Percentiles rank a stretch among this genome's conserved stretches.
phyloP scores from a whole-genome alignment of 2,113 vertebrate genomes.

The Rhinoptilus africanus region DNA sequence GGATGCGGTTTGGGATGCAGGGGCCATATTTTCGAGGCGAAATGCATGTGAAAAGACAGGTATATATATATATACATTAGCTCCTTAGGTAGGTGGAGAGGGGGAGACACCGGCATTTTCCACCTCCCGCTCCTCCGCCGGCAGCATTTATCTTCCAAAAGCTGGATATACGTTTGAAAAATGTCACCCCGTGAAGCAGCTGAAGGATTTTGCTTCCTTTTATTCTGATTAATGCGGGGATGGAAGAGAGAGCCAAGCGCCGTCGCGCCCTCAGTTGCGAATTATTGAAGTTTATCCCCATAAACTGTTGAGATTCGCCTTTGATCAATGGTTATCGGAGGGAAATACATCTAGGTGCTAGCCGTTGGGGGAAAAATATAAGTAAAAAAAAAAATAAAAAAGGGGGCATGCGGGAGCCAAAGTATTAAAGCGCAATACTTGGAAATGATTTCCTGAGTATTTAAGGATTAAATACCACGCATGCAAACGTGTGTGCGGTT shows the following conservation, averaged over 20 bases:
- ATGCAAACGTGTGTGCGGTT: background rate
- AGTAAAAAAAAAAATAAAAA: background rate
- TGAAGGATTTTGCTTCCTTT: background rate
- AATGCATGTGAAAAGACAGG: background rate
- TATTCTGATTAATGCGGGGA: background rate
- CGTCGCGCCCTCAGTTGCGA: background rate
- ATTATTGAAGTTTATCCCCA: conserved; percentile 59
- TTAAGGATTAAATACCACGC: background rate
- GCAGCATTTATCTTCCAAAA: background rate
- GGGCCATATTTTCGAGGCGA: background rate
- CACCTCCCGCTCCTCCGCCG: background rate
- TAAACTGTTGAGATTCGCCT: conserved; percentile 59
- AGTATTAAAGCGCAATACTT: background rate
- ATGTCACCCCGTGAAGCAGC: background rate
- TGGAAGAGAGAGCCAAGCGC: background rate
- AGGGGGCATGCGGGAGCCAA: background rate
- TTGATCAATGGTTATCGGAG: conserved; percentile 52
- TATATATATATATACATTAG: background rate
- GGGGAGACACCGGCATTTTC: background rate
- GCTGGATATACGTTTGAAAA: background rate
- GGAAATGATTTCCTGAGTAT: background rate
- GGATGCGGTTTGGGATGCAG: background rate
- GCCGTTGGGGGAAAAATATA: background rate
- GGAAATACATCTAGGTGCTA: background rate
- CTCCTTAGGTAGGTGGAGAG: background rate